Evolutionary conservation across 1,140 invertebrate genomes (phyloP).

Genomic region (Lamellibrachia luymesi): DNA sequence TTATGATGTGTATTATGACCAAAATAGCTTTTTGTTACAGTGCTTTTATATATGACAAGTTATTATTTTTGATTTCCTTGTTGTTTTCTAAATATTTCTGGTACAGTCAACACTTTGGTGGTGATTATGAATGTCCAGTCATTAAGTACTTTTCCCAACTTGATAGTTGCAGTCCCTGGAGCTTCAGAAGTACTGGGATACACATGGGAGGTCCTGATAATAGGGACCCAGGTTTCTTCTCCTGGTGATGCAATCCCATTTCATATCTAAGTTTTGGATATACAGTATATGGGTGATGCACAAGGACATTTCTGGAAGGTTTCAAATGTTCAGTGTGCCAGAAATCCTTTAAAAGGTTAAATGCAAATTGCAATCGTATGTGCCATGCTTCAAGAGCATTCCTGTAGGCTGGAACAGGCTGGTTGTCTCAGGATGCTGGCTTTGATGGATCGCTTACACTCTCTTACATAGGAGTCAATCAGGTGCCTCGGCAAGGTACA

Average conservation of each 20-base stretch:
- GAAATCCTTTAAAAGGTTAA: too few species aligned
- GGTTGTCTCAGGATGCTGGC: neutral
- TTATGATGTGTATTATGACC: neutral
- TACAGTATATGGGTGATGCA: too few species aligned
- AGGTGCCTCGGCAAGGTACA: neutral
- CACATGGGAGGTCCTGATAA: too few species aligned
- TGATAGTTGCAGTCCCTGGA: too few species aligned
- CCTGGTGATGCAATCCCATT: neutral
- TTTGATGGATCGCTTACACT: neutral
- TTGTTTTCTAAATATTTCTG: neutral
- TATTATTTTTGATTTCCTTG: neutral
- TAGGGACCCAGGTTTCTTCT: neutral
- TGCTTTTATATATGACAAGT: too few species aligned
- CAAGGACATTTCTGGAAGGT: too few species aligned
- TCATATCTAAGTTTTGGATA: too few species aligned
- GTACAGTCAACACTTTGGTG: neutral
- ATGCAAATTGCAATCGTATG: too few species aligned
- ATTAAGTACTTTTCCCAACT: neutral
- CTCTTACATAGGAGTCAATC: neutral
- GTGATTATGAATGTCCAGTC: neutral
- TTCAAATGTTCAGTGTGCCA: too few species aligned
- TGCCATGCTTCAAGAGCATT: neutral
- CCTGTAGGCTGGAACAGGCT: neutral
- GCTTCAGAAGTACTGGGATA: too few species aligned
- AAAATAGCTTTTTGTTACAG: neutral